phyloP scores from a whole-genome alignment of 2,797 vertebrate species.

The Clamator glandarius region DNA sequence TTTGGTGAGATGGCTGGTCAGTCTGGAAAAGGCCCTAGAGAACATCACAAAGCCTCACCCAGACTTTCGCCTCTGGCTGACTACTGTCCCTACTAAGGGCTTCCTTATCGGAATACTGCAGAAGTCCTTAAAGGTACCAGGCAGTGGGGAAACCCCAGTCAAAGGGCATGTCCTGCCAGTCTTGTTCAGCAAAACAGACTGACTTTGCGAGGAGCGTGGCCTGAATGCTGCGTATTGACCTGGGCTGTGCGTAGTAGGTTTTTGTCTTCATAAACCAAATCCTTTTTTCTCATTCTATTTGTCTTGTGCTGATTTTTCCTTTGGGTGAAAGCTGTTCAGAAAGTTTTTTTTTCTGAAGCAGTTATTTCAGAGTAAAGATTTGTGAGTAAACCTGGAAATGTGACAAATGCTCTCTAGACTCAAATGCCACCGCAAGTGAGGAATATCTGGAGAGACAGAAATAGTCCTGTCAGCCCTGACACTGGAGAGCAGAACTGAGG shows the following conservation, averaged over 20 bases:
- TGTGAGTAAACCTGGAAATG: neutral
- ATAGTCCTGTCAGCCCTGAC: neutral
- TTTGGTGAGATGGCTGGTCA: slow-evolving; percentile 91
- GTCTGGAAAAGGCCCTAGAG: slow-evolving; percentile 92
- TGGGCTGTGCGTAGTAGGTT: neutral
- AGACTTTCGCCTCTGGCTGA: slow-evolving; percentile 95
- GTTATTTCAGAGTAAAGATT: neutral
- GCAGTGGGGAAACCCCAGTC: neutral
- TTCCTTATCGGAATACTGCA: slow-evolving; percentile 96
- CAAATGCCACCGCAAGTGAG: neutral
- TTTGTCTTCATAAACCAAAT: neutral
- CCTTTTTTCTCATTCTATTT: neutral
- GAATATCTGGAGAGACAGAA: neutral
- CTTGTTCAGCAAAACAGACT: neutral
- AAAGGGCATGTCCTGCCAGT: neutral
- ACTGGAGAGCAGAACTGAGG: neutral
- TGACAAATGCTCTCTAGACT: neutral
- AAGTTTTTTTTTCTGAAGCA: neutral
- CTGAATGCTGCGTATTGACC: neutral
- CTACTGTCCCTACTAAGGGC: slow-evolving; percentile 90
- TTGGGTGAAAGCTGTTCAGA: neutral
- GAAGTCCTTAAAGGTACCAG: slow-evolving; percentile 89
- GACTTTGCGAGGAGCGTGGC: neutral
- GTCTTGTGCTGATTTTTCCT: neutral
- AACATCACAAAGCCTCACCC: slow-evolving; percentile 87